Conservation (phyloP, 2,888 invertebrate species). For the Lasioglossum malachurum region DNA sequence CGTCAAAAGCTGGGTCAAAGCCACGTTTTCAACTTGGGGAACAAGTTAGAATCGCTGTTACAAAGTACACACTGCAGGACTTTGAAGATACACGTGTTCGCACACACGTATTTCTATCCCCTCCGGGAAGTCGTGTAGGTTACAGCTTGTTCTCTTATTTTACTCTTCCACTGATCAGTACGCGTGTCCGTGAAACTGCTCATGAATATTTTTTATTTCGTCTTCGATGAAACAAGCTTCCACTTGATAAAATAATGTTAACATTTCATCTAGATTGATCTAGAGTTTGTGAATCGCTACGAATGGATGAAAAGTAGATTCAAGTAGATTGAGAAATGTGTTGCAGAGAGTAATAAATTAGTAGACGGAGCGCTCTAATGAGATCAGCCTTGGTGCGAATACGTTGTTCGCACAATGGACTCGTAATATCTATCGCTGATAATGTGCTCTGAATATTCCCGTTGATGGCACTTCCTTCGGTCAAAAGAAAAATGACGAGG, state of each 20-base stretch:
- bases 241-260: background rate
- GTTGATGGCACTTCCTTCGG: conserved; percentile 53
- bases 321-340: background rate
- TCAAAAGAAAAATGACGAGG: conserved; percentile 61
- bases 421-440: conserved; percentile 40
- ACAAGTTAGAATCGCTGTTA: conserved; percentile 44
- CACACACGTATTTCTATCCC: conserved; percentile 16
- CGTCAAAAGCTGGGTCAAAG: conserved; percentile 75
- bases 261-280: background rate
- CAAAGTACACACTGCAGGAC: conserved; percentile 42
- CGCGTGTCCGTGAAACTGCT: background rate
- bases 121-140: background rate
- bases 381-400: conserved; percentile 9
- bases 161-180: background rate
- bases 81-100: conserved; percentile 51
- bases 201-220: background rate
- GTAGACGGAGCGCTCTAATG: background rate
- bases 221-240: background rate
- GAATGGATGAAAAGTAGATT: background rate
- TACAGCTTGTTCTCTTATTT: background rate
- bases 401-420: conserved; percentile 5
- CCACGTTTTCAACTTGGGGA: conserved; percentile 68
- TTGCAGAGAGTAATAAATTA: background rate
- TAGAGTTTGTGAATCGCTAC: background rate
- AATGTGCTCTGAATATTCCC: conserved; percentile 39